Conservation (phyloP, 2,888 invertebrate genomes). For the Spicauda simplicius region DNA sequence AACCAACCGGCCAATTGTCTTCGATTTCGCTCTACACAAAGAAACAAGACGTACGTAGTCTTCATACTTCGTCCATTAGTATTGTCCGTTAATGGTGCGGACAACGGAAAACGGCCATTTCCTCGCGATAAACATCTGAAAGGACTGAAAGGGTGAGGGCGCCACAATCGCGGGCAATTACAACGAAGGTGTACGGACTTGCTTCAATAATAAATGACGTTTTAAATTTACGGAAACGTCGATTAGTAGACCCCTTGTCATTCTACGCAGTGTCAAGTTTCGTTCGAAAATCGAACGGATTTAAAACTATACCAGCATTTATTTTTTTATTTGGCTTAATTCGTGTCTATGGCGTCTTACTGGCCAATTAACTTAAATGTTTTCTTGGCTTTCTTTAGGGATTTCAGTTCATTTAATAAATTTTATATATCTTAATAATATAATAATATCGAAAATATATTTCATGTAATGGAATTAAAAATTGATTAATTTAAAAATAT, state of each 20-base stretch:
- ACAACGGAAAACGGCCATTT: constrained; percentile 84
- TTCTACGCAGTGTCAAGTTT: constrained; percentile 1
- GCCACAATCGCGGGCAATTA: constrained; percentile 74
- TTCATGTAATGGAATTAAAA: no score
- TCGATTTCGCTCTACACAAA: constrained; percentile 23
- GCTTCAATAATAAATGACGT: constrained; percentile 55
- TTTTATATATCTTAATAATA: no score
- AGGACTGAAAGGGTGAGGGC: constrained; percentile 79
- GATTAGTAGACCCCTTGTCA: constrained; percentile 48
- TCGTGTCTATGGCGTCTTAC: no score
- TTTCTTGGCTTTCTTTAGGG: no score
- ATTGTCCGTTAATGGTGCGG: constrained; percentile 80
- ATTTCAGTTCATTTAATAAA: no score
- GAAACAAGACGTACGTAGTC: constrained; percentile 33
- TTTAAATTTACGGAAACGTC: constrained; percentile 64
- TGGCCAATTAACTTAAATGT: no score
- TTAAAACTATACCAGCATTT: no score
- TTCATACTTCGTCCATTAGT: constrained; percentile 71
- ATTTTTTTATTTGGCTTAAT: no score
- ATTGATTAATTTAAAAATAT: no score
- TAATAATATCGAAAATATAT: no score
- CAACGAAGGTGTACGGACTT: constrained; percentile 53
- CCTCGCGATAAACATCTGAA: constrained; percentile 83
- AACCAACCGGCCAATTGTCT: constrained; percentile 12
- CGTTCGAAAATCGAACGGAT: not conserved